Conservation (phyloP, 2,797 vertebrate genomes). For the Champsocephalus esox region DNA sequence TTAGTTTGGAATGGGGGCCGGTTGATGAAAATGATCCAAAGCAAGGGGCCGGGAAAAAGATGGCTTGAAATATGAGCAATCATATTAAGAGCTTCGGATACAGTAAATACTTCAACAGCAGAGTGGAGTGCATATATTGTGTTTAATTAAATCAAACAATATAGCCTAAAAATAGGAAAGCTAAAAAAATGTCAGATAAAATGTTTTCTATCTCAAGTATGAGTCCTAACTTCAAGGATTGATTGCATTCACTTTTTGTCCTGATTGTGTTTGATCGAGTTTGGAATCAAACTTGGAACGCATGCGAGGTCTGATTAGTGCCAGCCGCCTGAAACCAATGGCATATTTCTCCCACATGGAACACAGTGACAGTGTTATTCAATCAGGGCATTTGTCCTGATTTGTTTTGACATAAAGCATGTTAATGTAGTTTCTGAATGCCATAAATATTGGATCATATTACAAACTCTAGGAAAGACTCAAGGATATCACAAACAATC, state of each 20-base stretch:
- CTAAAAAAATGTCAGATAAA: background rate
- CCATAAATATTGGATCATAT: conserved; percentile 20
- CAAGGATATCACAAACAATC: conserved; percentile 16
- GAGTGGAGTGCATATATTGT: too few species aligned
- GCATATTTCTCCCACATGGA: conserved; percentile 59
- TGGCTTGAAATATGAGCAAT: too few species aligned
- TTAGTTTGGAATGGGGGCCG: too few species aligned
- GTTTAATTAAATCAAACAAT: too few species aligned
- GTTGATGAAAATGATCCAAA: too few species aligned
- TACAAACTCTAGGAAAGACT: background rate
- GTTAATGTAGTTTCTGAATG: conserved; percentile 35
- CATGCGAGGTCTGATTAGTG: conserved; percentile 63
- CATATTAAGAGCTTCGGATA: too few species aligned
- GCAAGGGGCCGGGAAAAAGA: too few species aligned
- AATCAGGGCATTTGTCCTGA: conserved; percentile 20
- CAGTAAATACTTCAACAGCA: too few species aligned
- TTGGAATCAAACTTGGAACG: conserved; percentile 65
- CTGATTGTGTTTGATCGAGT: conserved; percentile 74
- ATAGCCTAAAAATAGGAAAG: background rate
- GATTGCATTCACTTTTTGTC: conserved; percentile 46
- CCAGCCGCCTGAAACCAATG: conserved; percentile 53
- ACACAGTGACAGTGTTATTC: conserved; percentile 48
- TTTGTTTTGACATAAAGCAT: conserved; percentile 36
- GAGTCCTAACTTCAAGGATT: conserved; percentile 24
- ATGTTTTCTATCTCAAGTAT: conserved; percentile 30